These are phyloP conservation scores for Axea sp. DNA, from an alignment of 2,888 invertebrate genomes.

Conservation along the genomic window DNA sequence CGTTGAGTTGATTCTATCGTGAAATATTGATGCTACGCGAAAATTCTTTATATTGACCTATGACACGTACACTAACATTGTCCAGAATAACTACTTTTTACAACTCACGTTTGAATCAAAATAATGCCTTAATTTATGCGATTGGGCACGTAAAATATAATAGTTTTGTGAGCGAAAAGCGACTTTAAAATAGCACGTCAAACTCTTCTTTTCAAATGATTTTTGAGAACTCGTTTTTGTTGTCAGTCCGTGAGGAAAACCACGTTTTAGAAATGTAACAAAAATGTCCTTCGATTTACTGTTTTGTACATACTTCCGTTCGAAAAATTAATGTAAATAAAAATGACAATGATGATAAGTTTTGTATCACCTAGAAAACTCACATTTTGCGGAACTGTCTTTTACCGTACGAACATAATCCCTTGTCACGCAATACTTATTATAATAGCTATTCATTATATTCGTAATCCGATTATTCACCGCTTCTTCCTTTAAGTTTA, in stretches of 20 bases:
- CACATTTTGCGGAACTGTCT: slow-evolving; percentile 14
- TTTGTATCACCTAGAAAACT: slow-evolving; percentile 46
- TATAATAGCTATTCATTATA: slow-evolving; percentile 56
- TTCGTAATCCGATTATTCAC: slow-evolving; percentile 59
- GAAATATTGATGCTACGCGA: slow-evolving; percentile 31
- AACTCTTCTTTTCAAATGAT: slow-evolving; percentile 49
- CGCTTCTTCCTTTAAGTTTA: slow-evolving; percentile 50
- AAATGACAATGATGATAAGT: slow-evolving; percentile 46
- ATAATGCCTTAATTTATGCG: slow-evolving; percentile 48
- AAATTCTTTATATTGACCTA: slow-evolving; percentile 54
- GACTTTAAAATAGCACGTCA: slow-evolving; percentile 31
- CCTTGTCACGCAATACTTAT: slow-evolving; percentile 53
- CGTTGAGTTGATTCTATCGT: slow-evolving; percentile 6
- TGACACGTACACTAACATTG: slow-evolving; percentile 52
- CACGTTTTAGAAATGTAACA: slow-evolving; percentile 44
- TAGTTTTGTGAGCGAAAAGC: slow-evolving; percentile 37
- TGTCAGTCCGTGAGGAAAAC: slow-evolving; percentile 44
- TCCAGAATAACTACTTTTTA: slow-evolving; percentile 38
- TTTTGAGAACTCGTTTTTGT: slow-evolving; percentile 50
- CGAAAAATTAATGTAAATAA: slow-evolving; percentile 53
- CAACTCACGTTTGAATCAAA: slow-evolving; percentile 25
- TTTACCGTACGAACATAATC: slow-evolving; percentile 36
- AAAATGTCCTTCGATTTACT: slow-evolving; percentile 22
- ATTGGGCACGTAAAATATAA: slow-evolving; percentile 43
- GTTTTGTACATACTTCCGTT: slow-evolving; percentile 44